Evolutionary conservation across 2,888 invertebrate genomes (phyloP).

Genomic region (Carcina quercana): DNA sequence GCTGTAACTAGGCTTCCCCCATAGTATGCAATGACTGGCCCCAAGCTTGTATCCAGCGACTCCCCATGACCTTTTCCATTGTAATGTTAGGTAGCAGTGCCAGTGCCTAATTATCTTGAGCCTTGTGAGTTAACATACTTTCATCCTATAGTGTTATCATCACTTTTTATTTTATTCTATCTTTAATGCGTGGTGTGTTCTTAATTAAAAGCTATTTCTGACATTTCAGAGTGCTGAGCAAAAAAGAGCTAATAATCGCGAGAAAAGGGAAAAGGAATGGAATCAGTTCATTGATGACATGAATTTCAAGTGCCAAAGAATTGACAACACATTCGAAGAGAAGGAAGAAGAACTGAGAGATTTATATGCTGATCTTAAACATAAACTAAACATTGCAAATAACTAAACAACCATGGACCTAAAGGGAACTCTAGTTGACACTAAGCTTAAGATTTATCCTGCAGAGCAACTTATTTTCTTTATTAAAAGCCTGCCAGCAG

Average conservation of each 20-base stretch:
- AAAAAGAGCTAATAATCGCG: slow-evolving; percentile 38
- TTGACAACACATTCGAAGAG: slow-evolving; percentile 84
- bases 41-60: too few relatives aligned
- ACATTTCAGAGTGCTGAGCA: slow-evolving; percentile 35
- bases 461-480: slow-evolving; percentile 73
- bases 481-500: slow-evolving; percentile 60
- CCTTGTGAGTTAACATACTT: too few relatives aligned
- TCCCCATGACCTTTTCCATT: too few relatives aligned
- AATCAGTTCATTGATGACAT: slow-evolving; percentile 85
- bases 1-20: too few relatives aligned
- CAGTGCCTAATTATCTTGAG: too few relatives aligned
- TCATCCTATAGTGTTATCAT: too few relatives aligned
- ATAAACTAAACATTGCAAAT: slow-evolving; percentile 77
- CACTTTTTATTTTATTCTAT: too few relatives aligned
- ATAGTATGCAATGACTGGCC: too few relatives aligned
- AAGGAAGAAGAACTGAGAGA: slow-evolving; percentile 85
- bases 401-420: slow-evolving; percentile 62
- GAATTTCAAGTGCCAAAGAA: slow-evolving; percentile 82
- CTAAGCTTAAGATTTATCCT: slow-evolving; percentile 77
- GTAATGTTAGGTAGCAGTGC: too few relatives aligned
- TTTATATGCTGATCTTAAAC: slow-evolving; percentile 83
- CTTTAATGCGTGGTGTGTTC: too few relatives aligned
- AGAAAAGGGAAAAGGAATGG: slow-evolving; percentile 75
- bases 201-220: background rate
- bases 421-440: slow-evolving; percentile 76